Base-by-base conservation (phyloP, 1,140 invertebrate genomes). In the Chymomyza costata region DNA sequence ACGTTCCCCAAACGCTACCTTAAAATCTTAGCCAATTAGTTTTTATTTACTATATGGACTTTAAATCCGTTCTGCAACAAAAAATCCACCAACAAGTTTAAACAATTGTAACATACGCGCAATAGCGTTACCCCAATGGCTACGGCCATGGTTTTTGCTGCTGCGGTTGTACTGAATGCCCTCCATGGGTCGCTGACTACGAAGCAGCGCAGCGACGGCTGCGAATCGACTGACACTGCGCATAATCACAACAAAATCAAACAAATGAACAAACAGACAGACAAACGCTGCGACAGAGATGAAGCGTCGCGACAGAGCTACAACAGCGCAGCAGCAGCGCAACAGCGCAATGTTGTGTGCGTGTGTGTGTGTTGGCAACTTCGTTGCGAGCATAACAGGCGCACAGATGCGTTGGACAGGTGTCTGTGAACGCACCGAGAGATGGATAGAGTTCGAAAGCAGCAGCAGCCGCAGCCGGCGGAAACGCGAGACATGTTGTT, bases 201-300 rank as follows among this genome's bases (percentile, higher is more conserved):
- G 50, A 47, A 45, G 37, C 56, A 62, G 51, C 46, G 66, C 49
- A 19, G 13, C 31, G n/a, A n/a, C n/a, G n/a, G n/a, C n/a, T n/a
- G n/a, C n/a, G 13, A 6, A 62, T 38, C 30, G 71, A 44, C 53
- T 39, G 59, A 56, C 70, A 71, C 54, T 71, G 71, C 71, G 71
- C 71, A 78, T 71, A 78, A 80, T 78, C 71, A 78, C 73, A 80
- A 71, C 71, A 80, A 78, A 78, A 80, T 80, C 71, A 78, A 78
- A 80, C 53, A 78, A 78, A 71, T 59, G 58, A 64, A 64, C 63
- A 49, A 39, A 15, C 65, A n/a, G n/a, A 63, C 59, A 32, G 35
- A 54, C 48, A 58, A 44, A 65, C n/a, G 30, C 25, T 46, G 8
- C 56, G 53, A 16, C 43, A 56, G 15, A 21, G 28, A 30, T 38